These are phyloP conservation scores for Ariopsis seemanni DNA, from an alignment of 2,113 vertebrate species.

Conservation along the genomic window DNA sequence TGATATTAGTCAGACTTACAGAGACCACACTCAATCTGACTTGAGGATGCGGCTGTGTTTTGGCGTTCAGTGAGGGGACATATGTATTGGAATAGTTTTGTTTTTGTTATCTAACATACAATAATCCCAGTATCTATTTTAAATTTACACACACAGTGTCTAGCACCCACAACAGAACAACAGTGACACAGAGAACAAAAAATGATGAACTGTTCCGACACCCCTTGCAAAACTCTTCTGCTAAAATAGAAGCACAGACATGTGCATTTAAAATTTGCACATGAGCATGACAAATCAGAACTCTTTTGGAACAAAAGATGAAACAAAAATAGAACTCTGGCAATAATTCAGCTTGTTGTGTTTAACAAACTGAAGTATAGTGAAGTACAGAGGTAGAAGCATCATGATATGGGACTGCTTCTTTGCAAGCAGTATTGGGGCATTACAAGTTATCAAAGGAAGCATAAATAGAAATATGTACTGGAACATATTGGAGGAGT, in stretches of 20 bases:
- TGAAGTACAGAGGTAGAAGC: not conserved
- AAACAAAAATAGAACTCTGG: not conserved
- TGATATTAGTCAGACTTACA: constrained; percentile 45
- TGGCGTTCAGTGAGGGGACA: not conserved
- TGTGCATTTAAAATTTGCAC: not conserved
- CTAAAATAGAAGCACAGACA: not conserved
- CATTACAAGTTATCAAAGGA: not conserved
- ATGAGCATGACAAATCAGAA: not conserved
- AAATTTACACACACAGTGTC: not conserved
- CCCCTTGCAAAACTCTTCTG: not conserved
- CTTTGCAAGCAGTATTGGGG: not conserved
- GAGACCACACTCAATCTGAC: constrained; percentile 33
- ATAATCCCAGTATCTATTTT: not conserved
- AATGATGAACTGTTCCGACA: not conserved
- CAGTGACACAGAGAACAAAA: not conserved
- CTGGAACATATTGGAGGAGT: not conserved
- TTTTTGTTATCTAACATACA: not conserved
- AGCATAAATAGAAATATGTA: not conserved
- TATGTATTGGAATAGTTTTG: not conserved
- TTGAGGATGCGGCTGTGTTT: not conserved
- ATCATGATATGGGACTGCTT: not conserved
- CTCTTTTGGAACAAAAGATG: not conserved
- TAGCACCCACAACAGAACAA: not conserved
- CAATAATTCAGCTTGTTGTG: not conserved
- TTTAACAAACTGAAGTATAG: not conserved